These are phyloP conservation scores for Pheucticus melanocephalus DNA, from an alignment of 2,113 vertebrate species.

Conservation along the genomic window DNA sequence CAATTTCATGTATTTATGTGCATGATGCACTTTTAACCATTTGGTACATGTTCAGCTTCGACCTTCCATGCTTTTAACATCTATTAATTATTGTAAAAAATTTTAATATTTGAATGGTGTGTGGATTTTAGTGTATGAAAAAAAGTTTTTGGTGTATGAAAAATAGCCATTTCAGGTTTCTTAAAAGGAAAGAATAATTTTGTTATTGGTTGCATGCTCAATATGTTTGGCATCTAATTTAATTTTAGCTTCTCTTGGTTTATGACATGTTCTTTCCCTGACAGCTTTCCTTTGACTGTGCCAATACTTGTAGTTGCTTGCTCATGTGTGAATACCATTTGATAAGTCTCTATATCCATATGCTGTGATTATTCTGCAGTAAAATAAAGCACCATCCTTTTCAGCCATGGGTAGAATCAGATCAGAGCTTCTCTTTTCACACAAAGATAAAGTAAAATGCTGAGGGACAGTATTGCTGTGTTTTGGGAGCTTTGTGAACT, in stretches of 20 bases:
- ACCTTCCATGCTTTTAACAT: background rate
- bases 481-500: background rate
- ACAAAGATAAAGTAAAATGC: background rate
- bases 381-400: slow-evolving; percentile 1
- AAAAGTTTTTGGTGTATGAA: background rate
- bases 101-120: background rate
- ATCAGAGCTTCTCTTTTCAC: slow-evolving; percentile 20
- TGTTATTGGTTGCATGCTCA: background rate
- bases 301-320: background rate
- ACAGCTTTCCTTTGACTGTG: background rate
- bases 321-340: background rate
- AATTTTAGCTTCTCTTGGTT: background rate
- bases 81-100: background rate
- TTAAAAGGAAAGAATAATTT: background rate
- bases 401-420: slow-evolving; percentile 3
- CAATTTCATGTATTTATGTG: background rate
- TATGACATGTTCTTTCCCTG: background rate
- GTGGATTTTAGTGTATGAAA: background rate
- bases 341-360: background rate
- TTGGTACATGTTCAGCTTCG: background rate
- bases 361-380: background rate
- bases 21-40: background rate
- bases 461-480: background rate
- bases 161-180: background rate
- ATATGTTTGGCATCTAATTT: background rate